phyloP scores from a whole-genome alignment of 2,888 invertebrate genomes.

The Drosophila rubida region DNA sequence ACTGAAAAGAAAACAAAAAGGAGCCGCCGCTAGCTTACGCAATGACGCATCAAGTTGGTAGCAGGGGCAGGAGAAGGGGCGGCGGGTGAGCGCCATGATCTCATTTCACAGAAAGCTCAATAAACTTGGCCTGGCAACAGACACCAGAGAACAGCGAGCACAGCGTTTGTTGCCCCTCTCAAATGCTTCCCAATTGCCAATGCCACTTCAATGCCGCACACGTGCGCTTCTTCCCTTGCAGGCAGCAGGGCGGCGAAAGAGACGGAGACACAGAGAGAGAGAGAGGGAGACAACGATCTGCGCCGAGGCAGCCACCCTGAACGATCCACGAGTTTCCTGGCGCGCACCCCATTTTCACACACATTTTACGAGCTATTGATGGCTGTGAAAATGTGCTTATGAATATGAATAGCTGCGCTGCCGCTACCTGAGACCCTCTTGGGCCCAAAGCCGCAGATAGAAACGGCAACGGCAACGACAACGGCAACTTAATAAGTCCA shows the following conservation, averaged over 20 bases:
- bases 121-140: constrained; percentile 46
- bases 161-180: not conserved
- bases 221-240: constrained; percentile 43
- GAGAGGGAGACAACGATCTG: not conserved
- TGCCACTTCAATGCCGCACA: constrained; percentile 35
- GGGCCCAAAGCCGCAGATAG: not conserved
- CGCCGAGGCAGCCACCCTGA: constrained; percentile 38
- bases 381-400: constrained; percentile 77
- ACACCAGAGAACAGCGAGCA: not conserved
- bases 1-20: constrained; percentile 28
- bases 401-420: constrained; percentile 70
- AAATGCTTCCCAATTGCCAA: too few relatives aligned
- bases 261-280: constrained; percentile 2
- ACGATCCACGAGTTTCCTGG: not conserved
- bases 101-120: constrained; percentile 57
- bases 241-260: not conserved
- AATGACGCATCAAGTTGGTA: constrained; percentile 54
- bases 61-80: not conserved
- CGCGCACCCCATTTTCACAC: constrained; percentile 70
- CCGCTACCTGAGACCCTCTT: constrained; percentile 32
- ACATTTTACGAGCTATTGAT: constrained; percentile 77
- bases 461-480: constrained; percentile 48
- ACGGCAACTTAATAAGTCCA: constrained; percentile 61
- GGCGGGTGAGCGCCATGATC: constrained; percentile 41
- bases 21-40: constrained; percentile 50